Evolutionary conservation across 1,140 invertebrate genomes (phyloP).

Genomic region (Ceratoteleas bidentatus): DNA sequence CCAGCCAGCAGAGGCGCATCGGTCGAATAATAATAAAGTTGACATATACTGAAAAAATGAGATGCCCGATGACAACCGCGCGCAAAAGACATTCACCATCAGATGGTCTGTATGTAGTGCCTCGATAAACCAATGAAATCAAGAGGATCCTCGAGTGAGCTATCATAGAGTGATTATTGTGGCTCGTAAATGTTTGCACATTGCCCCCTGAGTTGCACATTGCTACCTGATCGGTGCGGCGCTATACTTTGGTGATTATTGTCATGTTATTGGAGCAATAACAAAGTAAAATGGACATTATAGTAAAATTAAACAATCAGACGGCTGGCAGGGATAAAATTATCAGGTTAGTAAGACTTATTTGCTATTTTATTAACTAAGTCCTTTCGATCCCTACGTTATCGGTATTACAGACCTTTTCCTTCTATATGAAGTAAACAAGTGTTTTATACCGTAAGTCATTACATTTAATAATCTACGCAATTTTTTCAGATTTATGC

Average conservation of each 20-base stretch:
- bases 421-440: neutral
- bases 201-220: conserved; percentile 30
- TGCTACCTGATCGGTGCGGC: neutral
- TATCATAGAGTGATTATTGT: neutral
- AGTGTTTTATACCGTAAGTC: neutral
- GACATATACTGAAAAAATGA: too few relatives aligned
- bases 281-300: conserved; percentile 80
- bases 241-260: too few relatives aligned
- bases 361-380: too few relatives aligned
- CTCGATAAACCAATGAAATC: too few relatives aligned
- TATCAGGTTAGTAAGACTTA: conserved; percentile 79
- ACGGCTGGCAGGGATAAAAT: conserved; percentile 84
- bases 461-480: neutral
- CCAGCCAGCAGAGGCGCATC: too few relatives aligned
- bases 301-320: conserved; percentile 84
- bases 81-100: too few relatives aligned
- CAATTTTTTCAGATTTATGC: conserved; percentile 83
- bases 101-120: too few relatives aligned
- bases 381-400: neutral
- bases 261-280: too few relatives aligned
- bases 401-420: neutral
- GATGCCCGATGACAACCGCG: too few relatives aligned
- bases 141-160: too few relatives aligned
- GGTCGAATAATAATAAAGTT: too few relatives aligned
- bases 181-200: conserved; percentile 43